Evolutionary conservation across 2,888 invertebrate species (phyloP).

Genomic region (Yponomeuta plumbellus): DNA sequence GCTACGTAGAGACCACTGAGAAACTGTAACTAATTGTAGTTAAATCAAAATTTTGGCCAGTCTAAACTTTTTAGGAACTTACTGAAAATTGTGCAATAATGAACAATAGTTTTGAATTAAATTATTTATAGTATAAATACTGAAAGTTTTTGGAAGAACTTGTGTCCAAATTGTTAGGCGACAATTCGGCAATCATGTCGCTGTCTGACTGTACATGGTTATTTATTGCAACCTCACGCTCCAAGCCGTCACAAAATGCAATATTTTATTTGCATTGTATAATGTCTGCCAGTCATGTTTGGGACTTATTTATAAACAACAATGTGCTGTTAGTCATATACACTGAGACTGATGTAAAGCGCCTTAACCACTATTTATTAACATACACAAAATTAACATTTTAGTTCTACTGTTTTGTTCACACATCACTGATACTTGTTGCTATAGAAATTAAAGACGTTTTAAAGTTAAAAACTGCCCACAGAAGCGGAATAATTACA

Average conservation of each 20-base stretch:
- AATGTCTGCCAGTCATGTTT: neutral
- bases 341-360: conserved; percentile 62
- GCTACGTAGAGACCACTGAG: conserved; percentile 32
- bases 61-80: neutral
- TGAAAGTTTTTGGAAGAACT: neutral
- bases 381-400: conserved; percentile 25
- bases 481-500: neutral
- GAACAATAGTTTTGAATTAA: neutral
- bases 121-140: neutral
- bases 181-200: neutral
- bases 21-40: neutral
- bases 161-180: neutral
- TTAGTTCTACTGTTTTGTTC: neutral
- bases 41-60: conserved; percentile 9
- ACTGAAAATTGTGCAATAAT: conserved; percentile 12
- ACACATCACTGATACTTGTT: neutral
- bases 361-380: conserved; percentile 44
- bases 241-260: conserved; percentile 30
- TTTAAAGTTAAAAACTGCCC: conserved; percentile 22
- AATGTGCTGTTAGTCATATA: conserved; percentile 52
- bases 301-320: conserved; percentile 11
- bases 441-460: neutral
- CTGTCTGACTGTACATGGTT: neutral
- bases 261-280: conserved; percentile 24
- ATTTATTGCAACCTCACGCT: neutral